These are phyloP conservation scores for Oscheius sp. DNA, from an alignment of 2,888 invertebrate genomes.

Conservation along the genomic window DNA sequence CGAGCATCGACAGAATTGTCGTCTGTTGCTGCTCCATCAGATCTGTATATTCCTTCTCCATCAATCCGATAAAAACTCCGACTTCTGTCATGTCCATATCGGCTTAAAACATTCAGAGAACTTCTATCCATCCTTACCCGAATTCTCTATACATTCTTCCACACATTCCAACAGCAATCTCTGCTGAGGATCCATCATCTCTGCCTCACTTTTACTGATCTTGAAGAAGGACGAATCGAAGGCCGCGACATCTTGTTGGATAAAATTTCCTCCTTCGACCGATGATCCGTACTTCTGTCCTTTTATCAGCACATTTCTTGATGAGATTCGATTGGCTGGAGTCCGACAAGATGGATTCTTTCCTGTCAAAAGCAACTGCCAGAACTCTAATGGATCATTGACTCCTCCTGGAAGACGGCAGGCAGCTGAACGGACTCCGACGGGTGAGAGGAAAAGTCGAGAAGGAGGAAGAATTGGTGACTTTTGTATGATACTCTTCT, in stretches of 20 bases:
- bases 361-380: slow-evolving; percentile 57
- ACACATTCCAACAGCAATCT: slow-evolving; percentile 63
- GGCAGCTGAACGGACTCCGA: slow-evolving; percentile 39
- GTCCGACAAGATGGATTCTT: slow-evolving; percentile 52
- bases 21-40: slow-evolving; percentile 42
- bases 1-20: slow-evolving; percentile 54
- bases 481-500: neutral
- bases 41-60: slow-evolving; percentile 66
- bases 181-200: slow-evolving; percentile 67
- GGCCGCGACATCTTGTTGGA: slow-evolving; percentile 41
- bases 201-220: slow-evolving; percentile 62
- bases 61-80: slow-evolving; percentile 65
- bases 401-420: slow-evolving; percentile 64
- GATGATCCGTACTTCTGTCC: slow-evolving; percentile 52
- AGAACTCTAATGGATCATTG: slow-evolving; percentile 52
- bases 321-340: slow-evolving; percentile 57
- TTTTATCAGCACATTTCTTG: slow-evolving; percentile 54
- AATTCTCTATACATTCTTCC: slow-evolving; percentile 63
- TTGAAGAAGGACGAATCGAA: slow-evolving; percentile 67
- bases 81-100: slow-evolving; percentile 35
- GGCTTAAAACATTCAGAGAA: too few relatives aligned
- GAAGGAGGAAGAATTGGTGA: neutral
- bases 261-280: slow-evolving; percentile 65
- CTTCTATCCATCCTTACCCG: slow-evolving; percentile 28
- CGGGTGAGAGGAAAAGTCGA: slow-evolving; percentile 1